These are phyloP conservation scores for Buphagus erythrorhynchus DNA, from an alignment of 2,797 vertebrate species.

Conservation along the genomic window DNA sequence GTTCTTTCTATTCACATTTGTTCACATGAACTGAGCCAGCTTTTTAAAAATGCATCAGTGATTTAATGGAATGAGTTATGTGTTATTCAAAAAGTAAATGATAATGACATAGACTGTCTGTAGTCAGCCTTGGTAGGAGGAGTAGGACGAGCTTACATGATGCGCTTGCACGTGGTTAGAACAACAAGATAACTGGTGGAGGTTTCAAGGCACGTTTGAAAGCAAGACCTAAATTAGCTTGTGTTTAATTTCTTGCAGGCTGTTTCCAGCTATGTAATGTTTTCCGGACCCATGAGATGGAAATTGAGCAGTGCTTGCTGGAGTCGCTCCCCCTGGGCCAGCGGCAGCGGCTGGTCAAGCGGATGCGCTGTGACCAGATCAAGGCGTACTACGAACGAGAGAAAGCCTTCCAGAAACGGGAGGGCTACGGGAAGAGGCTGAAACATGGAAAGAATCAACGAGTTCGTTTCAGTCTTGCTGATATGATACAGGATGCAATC, in stretches of 20 bases:
- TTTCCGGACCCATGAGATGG: slow-evolving; percentile 96
- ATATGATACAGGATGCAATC: slow-evolving; percentile 89
- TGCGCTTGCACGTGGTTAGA: background rate
- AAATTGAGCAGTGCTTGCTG: slow-evolving; percentile 99
- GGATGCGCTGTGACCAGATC: slow-evolving; percentile 95
- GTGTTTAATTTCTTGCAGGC: slow-evolving; percentile 76
- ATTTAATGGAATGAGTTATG: background rate
- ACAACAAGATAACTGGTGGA: background rate
- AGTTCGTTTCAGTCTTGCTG: slow-evolving; percentile 80
- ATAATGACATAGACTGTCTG: background rate
- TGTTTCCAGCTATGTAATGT: slow-evolving; percentile 99
- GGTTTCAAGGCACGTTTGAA: background rate
- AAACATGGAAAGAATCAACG: slow-evolving; percentile 79
- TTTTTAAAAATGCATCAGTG: background rate
- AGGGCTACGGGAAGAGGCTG: slow-evolving; percentile 70
- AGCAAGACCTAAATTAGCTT: background rate
- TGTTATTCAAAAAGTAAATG: background rate
- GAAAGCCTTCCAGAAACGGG: slow-evolving; percentile 84
- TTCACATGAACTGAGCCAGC: background rate
- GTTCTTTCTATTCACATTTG: background rate
- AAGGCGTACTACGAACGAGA: slow-evolving; percentile 93
- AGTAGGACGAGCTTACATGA: background rate
- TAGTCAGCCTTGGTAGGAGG: accelerated
- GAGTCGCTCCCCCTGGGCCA: slow-evolving; percentile 95
- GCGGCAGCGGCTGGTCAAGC: slow-evolving; percentile 91